Conservation (phyloP, 2,888 invertebrate species). For the Morpho achilles region DNA sequence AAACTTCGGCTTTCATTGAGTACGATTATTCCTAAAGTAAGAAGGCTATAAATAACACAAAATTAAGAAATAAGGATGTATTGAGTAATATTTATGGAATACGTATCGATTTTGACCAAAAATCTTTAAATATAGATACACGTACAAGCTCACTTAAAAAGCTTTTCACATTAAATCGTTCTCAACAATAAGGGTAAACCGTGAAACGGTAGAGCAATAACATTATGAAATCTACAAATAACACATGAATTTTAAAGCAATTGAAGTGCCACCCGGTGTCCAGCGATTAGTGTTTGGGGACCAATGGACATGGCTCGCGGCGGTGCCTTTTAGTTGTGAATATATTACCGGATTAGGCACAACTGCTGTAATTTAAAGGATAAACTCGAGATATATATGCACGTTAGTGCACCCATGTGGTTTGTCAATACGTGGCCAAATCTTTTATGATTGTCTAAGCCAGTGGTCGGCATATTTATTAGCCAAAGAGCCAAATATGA, state of each 20-base stretch:
- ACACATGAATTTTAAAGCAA: slow-evolving; percentile 20
- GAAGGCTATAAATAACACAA: too few species aligned
- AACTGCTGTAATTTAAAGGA: slow-evolving; percentile 58
- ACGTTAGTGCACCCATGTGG: slow-evolving; percentile 47
- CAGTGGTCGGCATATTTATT: not conserved
- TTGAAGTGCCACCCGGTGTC: slow-evolving; percentile 51
- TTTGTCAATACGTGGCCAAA: slow-evolving; percentile 28
- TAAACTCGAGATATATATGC: slow-evolving; percentile 58
- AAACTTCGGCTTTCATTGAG: too few species aligned
- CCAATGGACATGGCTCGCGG: slow-evolving; percentile 40
- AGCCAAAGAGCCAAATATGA: too few species aligned
- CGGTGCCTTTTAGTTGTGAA: slow-evolving; percentile 72
- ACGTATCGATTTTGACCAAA: too few species aligned
- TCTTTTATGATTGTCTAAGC: not conserved
- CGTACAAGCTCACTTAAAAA: too few species aligned
- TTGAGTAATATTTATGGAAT: too few species aligned
- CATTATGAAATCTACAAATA: slow-evolving; percentile 15
- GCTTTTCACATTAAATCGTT: not conserved
- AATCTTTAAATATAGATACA: too few species aligned
- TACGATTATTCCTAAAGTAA: too few species aligned
- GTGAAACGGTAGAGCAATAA: not conserved
- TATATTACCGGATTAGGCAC: slow-evolving; percentile 66
- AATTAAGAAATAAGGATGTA: too few species aligned
- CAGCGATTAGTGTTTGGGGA: slow-evolving; percentile 56
- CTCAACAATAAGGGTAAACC: not conserved